These are phyloP conservation scores for Clarias pachynema DNA, from an alignment of 2,797 vertebrate species.

Conservation along the genomic window DNA sequence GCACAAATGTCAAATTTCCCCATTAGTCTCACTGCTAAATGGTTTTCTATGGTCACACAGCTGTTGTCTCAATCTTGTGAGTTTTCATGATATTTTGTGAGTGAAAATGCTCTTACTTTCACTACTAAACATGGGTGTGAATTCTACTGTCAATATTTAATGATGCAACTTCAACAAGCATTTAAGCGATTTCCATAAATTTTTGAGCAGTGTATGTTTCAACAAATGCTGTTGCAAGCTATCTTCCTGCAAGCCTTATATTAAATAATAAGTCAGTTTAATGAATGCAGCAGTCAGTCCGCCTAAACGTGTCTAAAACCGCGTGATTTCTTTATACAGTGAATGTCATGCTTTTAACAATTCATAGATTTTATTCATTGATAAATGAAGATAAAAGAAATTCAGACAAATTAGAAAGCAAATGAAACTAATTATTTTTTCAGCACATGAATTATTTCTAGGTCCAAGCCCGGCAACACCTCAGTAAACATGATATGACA, in stretches of 20 bases:
- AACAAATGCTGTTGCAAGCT: neutral
- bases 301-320: neutral
- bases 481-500: slow-evolving; percentile 34
- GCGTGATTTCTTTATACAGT: neutral
- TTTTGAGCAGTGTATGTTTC: neutral
- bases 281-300: neutral
- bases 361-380: too few relatives aligned
- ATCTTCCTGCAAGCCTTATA: neutral
- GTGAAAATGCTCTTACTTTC: too few relatives aligned
- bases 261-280: neutral
- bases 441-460: neutral
- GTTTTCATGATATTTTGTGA: too few relatives aligned
- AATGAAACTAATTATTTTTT: slow-evolving; percentile 4
- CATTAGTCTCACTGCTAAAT: too few relatives aligned
- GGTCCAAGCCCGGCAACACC: neutral
- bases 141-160: too few relatives aligned
- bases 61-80: too few relatives aligned
- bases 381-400: neutral
- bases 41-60: too few relatives aligned
- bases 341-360: neutral
- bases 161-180: too few relatives aligned
- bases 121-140: too few relatives aligned
- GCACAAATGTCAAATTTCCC: too few relatives aligned
- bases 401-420: neutral
- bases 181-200: neutral